Percentiles rank a stretch among this genome's conserved stretches.
Evolutionary conservation across 2,888 invertebrate species (phyloP).

Genomic region (Harpagoxenus sublaevis): DNA sequence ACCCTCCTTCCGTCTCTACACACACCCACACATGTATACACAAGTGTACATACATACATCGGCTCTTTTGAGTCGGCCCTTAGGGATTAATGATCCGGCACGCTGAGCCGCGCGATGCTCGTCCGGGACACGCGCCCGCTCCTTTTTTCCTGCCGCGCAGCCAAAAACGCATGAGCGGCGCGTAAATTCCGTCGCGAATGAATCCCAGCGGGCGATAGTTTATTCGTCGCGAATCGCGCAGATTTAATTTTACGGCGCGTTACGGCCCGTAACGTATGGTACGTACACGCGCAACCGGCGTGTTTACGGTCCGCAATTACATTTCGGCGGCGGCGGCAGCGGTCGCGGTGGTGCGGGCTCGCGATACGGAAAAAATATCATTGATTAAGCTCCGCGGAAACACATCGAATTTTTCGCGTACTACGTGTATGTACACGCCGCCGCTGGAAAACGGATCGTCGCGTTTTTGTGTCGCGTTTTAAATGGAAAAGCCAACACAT

Average conservation of each 20-base stretch:
- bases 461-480: not conserved
- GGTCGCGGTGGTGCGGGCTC: not conserved
- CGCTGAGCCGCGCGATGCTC: constrained; percentile 5
- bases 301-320: constrained; percentile 75
- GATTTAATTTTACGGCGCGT: constrained; percentile 77
- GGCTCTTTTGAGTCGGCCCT: constrained; percentile 44
- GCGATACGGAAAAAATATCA: constrained; percentile 52
- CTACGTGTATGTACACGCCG: not conserved
- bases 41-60: not conserved
- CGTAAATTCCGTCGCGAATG: constrained; percentile 62
- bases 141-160: constrained; percentile 34
- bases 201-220: constrained; percentile 71
- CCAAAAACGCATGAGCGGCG: constrained; percentile 57
- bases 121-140: constrained; percentile 23
- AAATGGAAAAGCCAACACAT: not conserved
- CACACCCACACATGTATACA: not conserved
- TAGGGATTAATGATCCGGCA: constrained; percentile 49
- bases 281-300: not conserved
- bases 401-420: not conserved
- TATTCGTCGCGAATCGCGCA: constrained; percentile 72
- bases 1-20: not conserved
- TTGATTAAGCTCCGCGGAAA: constrained; percentile 63
- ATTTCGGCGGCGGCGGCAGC: constrained; percentile 55
- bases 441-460: not conserved
- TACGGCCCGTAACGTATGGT: constrained; percentile 49